These are phyloP conservation scores for Aspidiotus rigidus DNA, from an alignment of 2,888 invertebrate species.

Conservation along the genomic window DNA sequence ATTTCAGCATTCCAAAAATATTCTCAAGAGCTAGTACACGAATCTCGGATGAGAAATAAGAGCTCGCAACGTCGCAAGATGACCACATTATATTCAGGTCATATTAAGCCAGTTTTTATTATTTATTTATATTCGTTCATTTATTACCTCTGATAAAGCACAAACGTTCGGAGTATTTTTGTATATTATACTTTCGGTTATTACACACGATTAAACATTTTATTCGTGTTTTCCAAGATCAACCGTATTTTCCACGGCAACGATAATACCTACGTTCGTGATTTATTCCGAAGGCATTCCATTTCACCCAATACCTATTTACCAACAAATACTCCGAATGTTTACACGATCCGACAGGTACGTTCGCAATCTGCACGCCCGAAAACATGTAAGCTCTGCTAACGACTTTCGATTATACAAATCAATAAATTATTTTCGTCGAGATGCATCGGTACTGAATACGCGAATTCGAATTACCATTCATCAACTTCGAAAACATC, in stretches of 20 bases:
- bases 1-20: slow-evolving; percentile 29
- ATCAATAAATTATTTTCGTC: too few species aligned
- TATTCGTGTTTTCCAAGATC: too few species aligned
- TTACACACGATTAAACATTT: too few species aligned
- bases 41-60: not conserved
- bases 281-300: not conserved
- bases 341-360: slow-evolving; percentile 2
- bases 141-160: not conserved
- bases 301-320: not conserved
- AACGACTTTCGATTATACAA: too few species aligned
- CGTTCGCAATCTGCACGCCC: too few species aligned
- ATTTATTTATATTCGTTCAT: slow-evolving; percentile 10
- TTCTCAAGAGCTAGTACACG: not conserved
- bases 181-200: not conserved
- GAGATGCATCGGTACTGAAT: too few species aligned
- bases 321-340: not conserved
- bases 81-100: slow-evolving; percentile 30
- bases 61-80: slow-evolving; percentile 31
- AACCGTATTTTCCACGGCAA: too few species aligned
- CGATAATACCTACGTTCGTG: not conserved
- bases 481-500: too few species aligned
- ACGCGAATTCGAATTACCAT: too few species aligned
- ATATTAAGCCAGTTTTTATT: slow-evolving; percentile 25
- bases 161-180: not conserved
- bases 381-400: too few species aligned